Conservation (phyloP, 2,888 invertebrate genomes). For the Theretra japonica region DNA sequence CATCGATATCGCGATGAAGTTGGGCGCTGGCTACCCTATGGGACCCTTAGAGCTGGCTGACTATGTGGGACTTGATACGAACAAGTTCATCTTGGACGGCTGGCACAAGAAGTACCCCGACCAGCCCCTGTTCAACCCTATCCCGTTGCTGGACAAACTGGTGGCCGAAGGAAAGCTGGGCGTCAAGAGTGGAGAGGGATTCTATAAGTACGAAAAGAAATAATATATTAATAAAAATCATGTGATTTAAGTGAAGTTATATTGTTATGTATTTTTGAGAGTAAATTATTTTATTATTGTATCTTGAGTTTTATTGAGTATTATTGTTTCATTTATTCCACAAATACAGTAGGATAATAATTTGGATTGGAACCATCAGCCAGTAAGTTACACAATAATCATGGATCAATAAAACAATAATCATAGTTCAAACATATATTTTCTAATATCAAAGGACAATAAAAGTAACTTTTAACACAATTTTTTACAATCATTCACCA, state of each 20-base stretch:
- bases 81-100: slow-evolving; percentile 90
- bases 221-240: slow-evolving; percentile 41
- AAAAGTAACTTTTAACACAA: no score
- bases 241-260: slow-evolving; percentile 10
- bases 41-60: slow-evolving; percentile 94
- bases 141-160: slow-evolving; percentile 84
- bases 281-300: not conserved
- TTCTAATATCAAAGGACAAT: no score
- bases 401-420: no score
- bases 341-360: not conserved
- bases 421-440: no score
- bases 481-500: no score
- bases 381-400: no score
- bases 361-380: no score
- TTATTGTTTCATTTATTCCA: not conserved
- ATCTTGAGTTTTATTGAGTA: not conserved
- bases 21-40: slow-evolving; percentile 95
- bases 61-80: slow-evolving; percentile 94
- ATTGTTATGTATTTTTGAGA: slow-evolving; percentile 18
- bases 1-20: slow-evolving; percentile 94
- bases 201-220: slow-evolving; percentile 88
- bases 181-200: slow-evolving; percentile 92
- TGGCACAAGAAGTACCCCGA: slow-evolving; percentile 87
- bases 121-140: slow-evolving; percentile 54
- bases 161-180: slow-evolving; percentile 93